phyloP scores from a whole-genome alignment of 2,888 invertebrate genomes.

The Drosophila siamana region DNA sequence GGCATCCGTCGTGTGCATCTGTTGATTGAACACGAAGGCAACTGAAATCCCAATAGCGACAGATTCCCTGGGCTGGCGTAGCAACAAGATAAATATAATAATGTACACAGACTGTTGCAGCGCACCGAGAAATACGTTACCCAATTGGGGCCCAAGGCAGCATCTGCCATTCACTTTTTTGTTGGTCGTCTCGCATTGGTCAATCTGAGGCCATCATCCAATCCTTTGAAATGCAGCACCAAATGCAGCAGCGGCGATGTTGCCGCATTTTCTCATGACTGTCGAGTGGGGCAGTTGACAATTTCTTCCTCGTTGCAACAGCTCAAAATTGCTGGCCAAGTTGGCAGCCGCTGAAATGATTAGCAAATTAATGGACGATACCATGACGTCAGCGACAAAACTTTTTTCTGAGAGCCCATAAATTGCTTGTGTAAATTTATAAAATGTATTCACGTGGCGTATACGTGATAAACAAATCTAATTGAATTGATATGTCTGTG shows the following conservation, averaged over 20 bases:
- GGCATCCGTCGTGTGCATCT: constrained; percentile 33
- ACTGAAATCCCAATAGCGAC: constrained; percentile 44
- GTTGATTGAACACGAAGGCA: constrained; percentile 29
- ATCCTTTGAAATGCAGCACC: constrained; percentile 59
- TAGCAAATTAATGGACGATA: constrained; percentile 56
- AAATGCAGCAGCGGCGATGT: constrained; percentile 37
- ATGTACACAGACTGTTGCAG: constrained; percentile 49
- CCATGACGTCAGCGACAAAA: constrained; percentile 10
- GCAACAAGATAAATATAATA: constrained; percentile 35
- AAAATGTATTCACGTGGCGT: constrained; percentile 9
- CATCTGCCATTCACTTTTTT: constrained; percentile 77
- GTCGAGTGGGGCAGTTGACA: constrained; percentile 53
- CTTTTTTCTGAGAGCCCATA: constrained; percentile 23
- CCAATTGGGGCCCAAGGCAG: constrained; percentile 68
- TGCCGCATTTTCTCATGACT: constrained; percentile 61
- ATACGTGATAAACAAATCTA: constrained; percentile 27
- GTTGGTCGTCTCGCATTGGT: constrained; percentile 57
- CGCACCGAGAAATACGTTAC: constrained; percentile 45
- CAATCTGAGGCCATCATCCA: constrained; percentile 39
- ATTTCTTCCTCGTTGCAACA: constrained; percentile 72
- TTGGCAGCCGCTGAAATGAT: constrained; percentile 57
- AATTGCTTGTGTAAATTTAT: constrained; percentile 7
- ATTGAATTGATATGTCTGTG: neutral
- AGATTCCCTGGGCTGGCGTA: constrained; percentile 32
- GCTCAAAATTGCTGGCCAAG: constrained; percentile 45